These are phyloP conservation scores for Erebia epiphron DNA, from an alignment of 2,888 invertebrate genomes.

Conservation along the genomic window DNA sequence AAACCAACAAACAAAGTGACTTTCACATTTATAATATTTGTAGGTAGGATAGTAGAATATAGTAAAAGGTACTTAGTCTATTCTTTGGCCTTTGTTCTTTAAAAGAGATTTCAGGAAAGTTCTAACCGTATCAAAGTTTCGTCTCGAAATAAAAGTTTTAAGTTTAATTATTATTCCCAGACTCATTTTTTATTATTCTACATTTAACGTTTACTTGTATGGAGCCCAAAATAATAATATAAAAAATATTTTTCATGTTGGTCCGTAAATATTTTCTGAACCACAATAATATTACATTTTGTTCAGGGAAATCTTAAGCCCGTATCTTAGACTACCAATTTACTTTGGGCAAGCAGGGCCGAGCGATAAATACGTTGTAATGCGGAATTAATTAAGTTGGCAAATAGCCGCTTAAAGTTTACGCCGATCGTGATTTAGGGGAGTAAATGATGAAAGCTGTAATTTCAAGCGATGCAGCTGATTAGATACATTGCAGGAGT, in stretches of 20 bases:
- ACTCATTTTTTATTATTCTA: background rate
- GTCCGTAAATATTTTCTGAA: too few relatives aligned
- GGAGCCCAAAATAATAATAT: too few relatives aligned
- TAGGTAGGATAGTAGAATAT: too few relatives aligned
- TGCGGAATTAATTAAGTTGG: conserved; percentile 35
- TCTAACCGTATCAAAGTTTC: conserved; percentile 2
- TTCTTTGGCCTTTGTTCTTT: background rate
- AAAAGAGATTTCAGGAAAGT: background rate
- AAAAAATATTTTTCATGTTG: too few relatives aligned
- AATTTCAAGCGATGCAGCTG: conserved; percentile 7
- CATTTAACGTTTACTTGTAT: too few relatives aligned
- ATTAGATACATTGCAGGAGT: background rate
- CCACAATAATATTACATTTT: background rate
- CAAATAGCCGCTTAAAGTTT: conserved; percentile 33
- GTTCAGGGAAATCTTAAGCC: background rate
- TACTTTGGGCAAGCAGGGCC: conserved; percentile 9
- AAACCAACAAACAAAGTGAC: too few relatives aligned
- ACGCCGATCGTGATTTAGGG: conserved; percentile 15
- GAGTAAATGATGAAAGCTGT: conserved; percentile 23
- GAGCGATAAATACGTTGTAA: conserved; percentile 28
- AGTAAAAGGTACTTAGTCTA: background rate
- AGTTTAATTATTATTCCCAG: background rate
- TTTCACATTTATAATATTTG: too few relatives aligned
- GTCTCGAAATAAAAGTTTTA: conserved; percentile 9
- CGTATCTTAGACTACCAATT: conserved; percentile 19